phyloP scores from a whole-genome alignment of 1,140 invertebrate genomes.

The Magallana gigas region DNA sequence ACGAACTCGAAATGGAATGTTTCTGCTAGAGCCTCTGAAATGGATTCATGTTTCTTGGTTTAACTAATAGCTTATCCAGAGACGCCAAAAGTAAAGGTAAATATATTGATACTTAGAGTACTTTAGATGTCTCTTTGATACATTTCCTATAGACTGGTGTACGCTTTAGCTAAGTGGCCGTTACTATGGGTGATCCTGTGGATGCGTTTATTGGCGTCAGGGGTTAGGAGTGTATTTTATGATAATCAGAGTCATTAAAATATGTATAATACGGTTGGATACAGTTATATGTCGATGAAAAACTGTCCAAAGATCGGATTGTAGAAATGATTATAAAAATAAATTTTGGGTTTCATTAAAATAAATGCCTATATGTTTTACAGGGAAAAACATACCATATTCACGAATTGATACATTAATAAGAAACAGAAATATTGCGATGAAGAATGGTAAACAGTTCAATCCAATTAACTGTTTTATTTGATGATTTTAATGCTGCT shows the following conservation, averaged over 20 bases:
- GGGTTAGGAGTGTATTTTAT: conserved; percentile 14
- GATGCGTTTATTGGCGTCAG: conserved; percentile 15
- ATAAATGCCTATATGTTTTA: too few relatives aligned
- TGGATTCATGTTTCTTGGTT: conserved; percentile 3
- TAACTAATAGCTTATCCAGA: neutral
- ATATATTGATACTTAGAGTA: neutral
- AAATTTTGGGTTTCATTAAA: too few relatives aligned
- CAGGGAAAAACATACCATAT: too few relatives aligned
- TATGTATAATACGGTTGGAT: too few relatives aligned
- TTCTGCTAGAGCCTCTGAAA: neutral
- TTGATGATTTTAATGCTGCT: too few relatives aligned
- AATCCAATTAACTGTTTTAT: too few relatives aligned
- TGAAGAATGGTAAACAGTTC: too few relatives aligned
- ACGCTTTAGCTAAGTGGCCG: neutral
- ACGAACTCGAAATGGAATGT: conserved; percentile 32
- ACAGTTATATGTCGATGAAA: too few relatives aligned
- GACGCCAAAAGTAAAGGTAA: neutral
- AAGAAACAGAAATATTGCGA: too few relatives aligned
- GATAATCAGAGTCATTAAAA: neutral
- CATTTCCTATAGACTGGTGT: neutral
- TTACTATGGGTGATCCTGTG: conserved; percentile 7
- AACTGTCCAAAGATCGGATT: too few relatives aligned
- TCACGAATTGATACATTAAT: too few relatives aligned
- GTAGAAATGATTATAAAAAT: too few relatives aligned
- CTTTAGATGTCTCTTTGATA: neutral